Conservation (phyloP, 2,797 vertebrate species). For the Acrossocheilus fasciatus region DNA sequence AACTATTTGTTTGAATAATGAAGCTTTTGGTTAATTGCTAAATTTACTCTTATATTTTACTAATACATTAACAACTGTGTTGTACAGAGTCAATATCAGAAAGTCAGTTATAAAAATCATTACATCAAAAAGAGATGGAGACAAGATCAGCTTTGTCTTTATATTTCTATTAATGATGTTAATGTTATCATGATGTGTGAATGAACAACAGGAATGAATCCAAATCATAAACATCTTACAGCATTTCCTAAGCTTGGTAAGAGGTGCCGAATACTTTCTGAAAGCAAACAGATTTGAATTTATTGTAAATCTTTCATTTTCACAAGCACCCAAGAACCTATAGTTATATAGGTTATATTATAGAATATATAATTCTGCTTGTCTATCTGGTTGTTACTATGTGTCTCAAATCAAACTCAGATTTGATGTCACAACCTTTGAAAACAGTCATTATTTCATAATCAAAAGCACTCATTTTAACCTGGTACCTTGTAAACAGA, state of each 20-base stretch:
- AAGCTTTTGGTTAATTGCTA: neutral
- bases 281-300: neutral
- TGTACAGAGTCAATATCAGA: too few species aligned
- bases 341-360: too few species aligned
- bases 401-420: neutral
- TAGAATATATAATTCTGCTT: too few species aligned
- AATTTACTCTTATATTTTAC: too few species aligned
- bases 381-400: too few species aligned
- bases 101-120: neutral
- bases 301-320: neutral
- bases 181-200: neutral
- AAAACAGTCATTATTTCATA: too few species aligned
- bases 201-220: neutral
- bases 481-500: too few species aligned
- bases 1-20: too few species aligned
- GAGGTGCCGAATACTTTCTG: too few species aligned
- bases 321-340: neutral
- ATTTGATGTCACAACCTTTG: neutral
- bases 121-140: neutral
- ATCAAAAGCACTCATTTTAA: neutral
- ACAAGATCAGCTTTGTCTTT: neutral
- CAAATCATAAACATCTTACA: neutral
- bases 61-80: too few species aligned
- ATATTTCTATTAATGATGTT: neutral
- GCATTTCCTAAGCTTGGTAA: neutral